phyloP scores from a whole-genome alignment of 2,797 vertebrate genomes.

The Diplodus sargus region DNA sequence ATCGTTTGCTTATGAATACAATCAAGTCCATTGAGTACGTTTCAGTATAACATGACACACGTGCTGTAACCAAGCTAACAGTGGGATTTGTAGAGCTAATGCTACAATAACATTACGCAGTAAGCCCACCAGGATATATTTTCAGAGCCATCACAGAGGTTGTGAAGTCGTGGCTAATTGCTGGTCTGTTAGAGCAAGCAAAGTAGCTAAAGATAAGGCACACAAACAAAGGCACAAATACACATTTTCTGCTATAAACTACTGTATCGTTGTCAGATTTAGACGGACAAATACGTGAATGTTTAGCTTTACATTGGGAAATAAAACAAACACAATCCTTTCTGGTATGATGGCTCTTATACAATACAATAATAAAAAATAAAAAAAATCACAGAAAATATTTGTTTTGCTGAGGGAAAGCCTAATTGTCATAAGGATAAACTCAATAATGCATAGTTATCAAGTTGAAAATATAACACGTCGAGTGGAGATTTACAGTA shows the following conservation, averaged over 20 bases:
- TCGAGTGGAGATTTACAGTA: constrained; percentile 20
- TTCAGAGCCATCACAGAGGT: constrained; percentile 8
- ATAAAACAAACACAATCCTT: constrained; percentile 2
- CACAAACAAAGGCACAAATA: constrained; percentile 71
- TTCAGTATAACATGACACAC: constrained; percentile 1
- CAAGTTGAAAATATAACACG: neutral
- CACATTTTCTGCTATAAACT: constrained; percentile 47
- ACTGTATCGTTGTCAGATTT: constrained; percentile 33
- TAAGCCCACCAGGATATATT: constrained; percentile 12
- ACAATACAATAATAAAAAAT: neutral
- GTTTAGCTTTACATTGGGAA: constrained; percentile 8
- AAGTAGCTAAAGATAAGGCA: constrained; percentile 58
- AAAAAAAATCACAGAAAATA: constrained; percentile 9
- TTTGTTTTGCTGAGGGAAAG: neutral
- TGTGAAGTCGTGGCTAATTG: constrained; percentile 16
- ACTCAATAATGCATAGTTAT: constrained; percentile 1
- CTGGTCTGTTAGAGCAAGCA: constrained; percentile 35
- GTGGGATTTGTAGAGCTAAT: neutral
- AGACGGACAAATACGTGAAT: constrained; percentile 31
- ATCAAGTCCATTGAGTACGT: neutral
- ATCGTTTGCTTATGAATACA: constrained; percentile 23
- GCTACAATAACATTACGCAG: constrained; percentile 29
- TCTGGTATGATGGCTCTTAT: constrained; percentile 19
- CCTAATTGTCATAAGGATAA: neutral
- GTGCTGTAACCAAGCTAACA: constrained; percentile 10